Base-by-base conservation (phyloP, 2,113 vertebrate genomes). In the Acanthochromis polyacanthus region DNA sequence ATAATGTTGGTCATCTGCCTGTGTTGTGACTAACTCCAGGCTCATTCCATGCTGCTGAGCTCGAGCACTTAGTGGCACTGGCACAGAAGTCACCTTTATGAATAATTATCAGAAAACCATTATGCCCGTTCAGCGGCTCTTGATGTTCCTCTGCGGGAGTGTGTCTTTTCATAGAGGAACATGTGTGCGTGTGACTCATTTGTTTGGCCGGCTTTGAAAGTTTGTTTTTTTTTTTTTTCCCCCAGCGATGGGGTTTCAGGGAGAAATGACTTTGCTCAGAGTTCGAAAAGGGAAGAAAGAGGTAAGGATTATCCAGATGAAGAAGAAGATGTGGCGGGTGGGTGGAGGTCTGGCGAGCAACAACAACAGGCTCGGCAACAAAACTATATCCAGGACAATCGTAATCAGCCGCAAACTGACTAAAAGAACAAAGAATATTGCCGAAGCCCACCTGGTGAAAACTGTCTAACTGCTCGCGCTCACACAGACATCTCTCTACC, bases 71-170 rank as follows among this genome's bases (percentile, higher is more conserved):
- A 85, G 86, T 32, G 68, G 50, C 61, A 8, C 71, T 81, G 65
- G 23, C 65, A 67, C 74, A 77, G 78, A 89, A 90, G 88, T 90
- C 86, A 91, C 89, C 88, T 91, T 91, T 90, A 81, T 91, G 81
- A 92, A 85, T 89, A 90, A 91, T 89, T 91, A 92, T 89, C 82
- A 86, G 71, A 86, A 83, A 90, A 77, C 81, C 83, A 88, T 91
- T 88, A 87, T 87, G 86, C 87, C 83, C 56, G 7, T 80, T 87
- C 72, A 59, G 63, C 28, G 75, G 64, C 75, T 88, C 83, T 82
- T 87, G 79, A 84, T 88, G 83, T 81, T 77, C 69, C 83, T 78
- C 86, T 51, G 83, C 78, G 63, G 81, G 86, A 82, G 89, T 53
- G 63, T 63, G 71, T 67, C 53, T 86, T 87, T 85, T 84, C 78